Evolutionary conservation across 2,797 vertebrate species (phyloP), one percentile per base, ranked within the genome.

Genomic region (Chrysocyon brachyurus): DNA sequence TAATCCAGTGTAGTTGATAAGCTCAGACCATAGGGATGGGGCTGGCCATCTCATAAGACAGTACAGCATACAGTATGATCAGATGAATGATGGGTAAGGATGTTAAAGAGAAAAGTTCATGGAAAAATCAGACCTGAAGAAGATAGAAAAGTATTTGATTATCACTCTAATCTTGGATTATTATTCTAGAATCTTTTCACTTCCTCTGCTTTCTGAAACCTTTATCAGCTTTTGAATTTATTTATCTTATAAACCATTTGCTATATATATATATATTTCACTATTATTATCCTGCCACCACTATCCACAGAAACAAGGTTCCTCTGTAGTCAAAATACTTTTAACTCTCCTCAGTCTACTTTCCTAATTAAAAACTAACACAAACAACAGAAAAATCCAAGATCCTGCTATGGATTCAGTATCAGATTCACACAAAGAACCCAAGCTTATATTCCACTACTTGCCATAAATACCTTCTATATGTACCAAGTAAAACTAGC

Each of bases 351-450:
- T 93, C 12, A 63, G 61, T 88, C 59, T 94, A 85, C 49, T 59
- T 96, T 86, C 59, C 49, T 88, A 88, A 91, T 82, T 95, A 94
- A 92, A 64, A 90, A 85, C 17, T 70, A 78, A 89, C 31, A 94
- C 19, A 85, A 96, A 82, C 12, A 90, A 87, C 49, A 73, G 19
- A 31, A 78, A 96, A 94, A 85, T 28, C 14, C 73, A 94, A 84
- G 14, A 73, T 84, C 19, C 24, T 77, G 28, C 56, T 91, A 46
- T 36, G 40, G 64, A 75, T 92, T 92, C 59, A 79, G 6, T n/a
- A 92, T 57, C 21, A 97, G 75, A 81, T n/a, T 94, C 66, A 90
- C 6, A 59, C 26, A 46, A 57, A 73, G 15, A 90, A 84, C 57
- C 66, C 40, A 92, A 19, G 6, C 5, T 73, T 94, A 81, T 94